Conservation (phyloP, 64 coral and sea anemone genomes). For the Hydrozoanthus tunicans region DNA sequence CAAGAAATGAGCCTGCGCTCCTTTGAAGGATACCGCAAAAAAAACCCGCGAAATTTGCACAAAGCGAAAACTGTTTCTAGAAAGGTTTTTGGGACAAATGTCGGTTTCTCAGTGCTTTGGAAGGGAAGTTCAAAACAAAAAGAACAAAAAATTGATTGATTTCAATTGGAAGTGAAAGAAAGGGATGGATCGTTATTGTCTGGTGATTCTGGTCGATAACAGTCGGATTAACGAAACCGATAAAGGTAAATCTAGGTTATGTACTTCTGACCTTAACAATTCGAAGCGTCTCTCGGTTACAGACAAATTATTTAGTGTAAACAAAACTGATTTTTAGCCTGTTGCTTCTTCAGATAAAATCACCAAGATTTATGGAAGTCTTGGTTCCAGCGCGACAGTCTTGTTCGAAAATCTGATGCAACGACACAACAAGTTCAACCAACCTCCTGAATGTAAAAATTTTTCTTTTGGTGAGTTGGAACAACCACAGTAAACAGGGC, state of each 20-base stretch:
- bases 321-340: background rate
- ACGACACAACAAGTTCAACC: background rate
- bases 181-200: slow-evolving; percentile 35
- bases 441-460: background rate
- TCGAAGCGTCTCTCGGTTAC: background rate
- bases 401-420: slow-evolving; percentile 11
- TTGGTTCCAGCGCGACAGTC: background rate
- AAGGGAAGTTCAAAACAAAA: background rate
- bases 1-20: slow-evolving; percentile 36
- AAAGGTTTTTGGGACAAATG: background rate
- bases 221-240: background rate
- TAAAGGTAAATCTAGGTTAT: background rate
- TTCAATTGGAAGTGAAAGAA: background rate
- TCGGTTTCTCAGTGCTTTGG: background rate
- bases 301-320: background rate
- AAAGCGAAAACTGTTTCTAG: background rate
- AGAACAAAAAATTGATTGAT: background rate
- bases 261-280: background rate
- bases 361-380: background rate
- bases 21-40: slow-evolving; percentile 4
- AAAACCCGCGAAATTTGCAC: slow-evolving; percentile 52
- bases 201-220: background rate
- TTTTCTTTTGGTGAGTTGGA: slow-evolving; percentile 27
- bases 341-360: slow-evolving; percentile 8
- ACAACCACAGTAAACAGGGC: too few relatives aligned